Base-by-base conservation (phyloP, 2,797 vertebrate genomes). In the Artibeus jamaicensis region DNA sequence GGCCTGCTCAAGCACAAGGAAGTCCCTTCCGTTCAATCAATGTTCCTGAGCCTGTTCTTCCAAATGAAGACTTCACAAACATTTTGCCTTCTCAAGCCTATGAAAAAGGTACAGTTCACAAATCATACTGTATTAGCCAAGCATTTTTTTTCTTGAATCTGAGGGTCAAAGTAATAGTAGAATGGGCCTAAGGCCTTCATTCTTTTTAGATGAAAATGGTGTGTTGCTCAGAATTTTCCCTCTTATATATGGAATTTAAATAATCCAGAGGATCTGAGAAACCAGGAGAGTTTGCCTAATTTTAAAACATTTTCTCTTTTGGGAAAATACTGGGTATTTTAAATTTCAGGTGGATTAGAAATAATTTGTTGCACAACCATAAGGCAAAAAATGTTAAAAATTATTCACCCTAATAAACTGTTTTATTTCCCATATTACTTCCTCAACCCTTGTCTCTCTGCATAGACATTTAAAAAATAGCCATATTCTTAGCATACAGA, bases 11-110 rank as follows among this genome's bases (percentile, higher is more conserved):
- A 93, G 70, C 98, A 10, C 99, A 98, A 98, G 99, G 99, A 98
- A 99, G 98, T 96, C 98, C 98, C 3, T 99, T 99, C 94, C 98
- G 98, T 50, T 98, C 98, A 32, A 98, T 99, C 92, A 98, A 98
- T 55, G 98, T 98, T 65, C 98, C 99, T 16, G 99, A 99, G n/a
- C 99, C 99, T 95, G 98, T 98, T 34, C 98, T 99, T 82, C 98
- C 99, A 79, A 99, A 98, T 53, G 99, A 99, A 97, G 99, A 99
- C 95, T 99, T 99, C 74, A 98, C 98, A 93, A 99, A 98, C 93
- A 98, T 99, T 92, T 97, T 99, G 34, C 98, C 98, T 87, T 98
- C 96, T 0, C 99, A 99, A 42, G 98, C 99, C 62, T 99, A 98
- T 4, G 99, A 99, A 96, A 99, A 99, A 99, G 99, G 99, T 99